Base-by-base conservation (phyloP, 2,888 invertebrate genomes). In the Phortica okadai region DNA sequence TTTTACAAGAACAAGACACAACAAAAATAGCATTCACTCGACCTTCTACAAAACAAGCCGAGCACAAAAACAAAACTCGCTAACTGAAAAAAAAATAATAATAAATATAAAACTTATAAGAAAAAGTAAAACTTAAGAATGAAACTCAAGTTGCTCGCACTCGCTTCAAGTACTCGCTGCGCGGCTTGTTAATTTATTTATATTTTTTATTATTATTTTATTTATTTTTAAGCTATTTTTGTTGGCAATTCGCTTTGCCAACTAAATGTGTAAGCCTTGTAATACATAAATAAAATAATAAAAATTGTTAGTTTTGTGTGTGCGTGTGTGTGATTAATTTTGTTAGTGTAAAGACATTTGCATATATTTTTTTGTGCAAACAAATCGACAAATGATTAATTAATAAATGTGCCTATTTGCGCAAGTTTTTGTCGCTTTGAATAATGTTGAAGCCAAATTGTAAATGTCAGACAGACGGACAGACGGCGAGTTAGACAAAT, bases 321-420 rank as follows among this genome's bases (percentile, higher is more conserved):
- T 58, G 8, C 8, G n/a, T 58, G 8, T 58, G 41, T 41, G 16
- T 25, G 25, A 21, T 25, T 25, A n/a, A 5, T 64, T 64, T 64
- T 50, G 72, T 72, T 64, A 33, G 10, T 74, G 69, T 70, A 50
- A 33, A 33, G 33, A 58, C 76, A 62, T 25, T 72, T 77, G 58
- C 75, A 80, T 77, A 78, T 84, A 84, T 83, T 11, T 82, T 83
- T 84, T 85, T 80, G 78, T 33, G 75, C 79, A 56, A 81, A 80
- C 75, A 79, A 79, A 78, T 79, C 70, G 66, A 77, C 33, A 33
- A 81, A 78, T 85, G 83, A 85, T 84, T 84, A 85, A 85, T 85
- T 84, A 84, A 83, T 81, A 82, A 81, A 77, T 79, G 84, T 82
- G 80, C 84, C 84, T 83, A 84, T 78, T 79, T 70, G 76, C 7